phyloP scores from a whole-genome alignment of 2,888 invertebrate species.

The Trisateles emortualis region DNA sequence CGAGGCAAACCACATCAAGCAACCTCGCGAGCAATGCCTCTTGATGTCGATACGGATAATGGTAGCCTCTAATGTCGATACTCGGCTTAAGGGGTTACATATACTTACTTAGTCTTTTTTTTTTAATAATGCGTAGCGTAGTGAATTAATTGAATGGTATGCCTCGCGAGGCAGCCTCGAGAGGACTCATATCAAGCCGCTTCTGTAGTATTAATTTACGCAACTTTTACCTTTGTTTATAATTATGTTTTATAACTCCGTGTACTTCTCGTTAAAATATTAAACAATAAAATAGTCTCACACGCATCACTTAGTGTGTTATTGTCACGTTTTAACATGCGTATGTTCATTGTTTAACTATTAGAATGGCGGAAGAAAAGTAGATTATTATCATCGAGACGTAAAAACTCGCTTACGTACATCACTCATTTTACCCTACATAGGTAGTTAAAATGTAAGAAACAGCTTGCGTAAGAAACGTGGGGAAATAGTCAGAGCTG shows the following conservation, averaged over 20 bases:
- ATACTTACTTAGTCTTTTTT: too few relatives aligned
- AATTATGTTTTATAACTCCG: background rate
- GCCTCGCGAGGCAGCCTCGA: too few relatives aligned
- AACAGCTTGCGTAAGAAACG: conserved; percentile 36
- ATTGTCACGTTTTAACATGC: conserved; percentile 20
- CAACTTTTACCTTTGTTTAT: background rate
- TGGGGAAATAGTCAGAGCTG: conserved; percentile 25
- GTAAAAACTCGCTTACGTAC: conserved; percentile 31
- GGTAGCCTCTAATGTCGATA: too few relatives aligned
- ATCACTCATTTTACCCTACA: conserved; percentile 27
- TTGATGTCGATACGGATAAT: too few relatives aligned
- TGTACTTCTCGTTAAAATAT: background rate
- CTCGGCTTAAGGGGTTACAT: too few relatives aligned
- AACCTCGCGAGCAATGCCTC: too few relatives aligned
- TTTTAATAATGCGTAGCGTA: too few relatives aligned
- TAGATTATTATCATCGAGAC: conserved; percentile 28
- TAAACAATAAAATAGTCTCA: background rate
- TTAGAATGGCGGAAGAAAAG: conserved; percentile 49
- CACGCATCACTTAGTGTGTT: conserved; percentile 1
- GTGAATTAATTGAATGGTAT: too few relatives aligned
- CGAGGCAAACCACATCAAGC: too few relatives aligned
- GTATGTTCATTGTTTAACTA: conserved; percentile 36
- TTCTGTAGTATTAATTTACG: too few relatives aligned
- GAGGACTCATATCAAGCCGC: too few relatives aligned
- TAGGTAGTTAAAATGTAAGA: conserved; percentile 27